A percentile compares a stretch with the other conserved stretches of the same genome.
Conservation (phyloP, 2,888 invertebrate species). For the Trichopria drosophilae region DNA sequence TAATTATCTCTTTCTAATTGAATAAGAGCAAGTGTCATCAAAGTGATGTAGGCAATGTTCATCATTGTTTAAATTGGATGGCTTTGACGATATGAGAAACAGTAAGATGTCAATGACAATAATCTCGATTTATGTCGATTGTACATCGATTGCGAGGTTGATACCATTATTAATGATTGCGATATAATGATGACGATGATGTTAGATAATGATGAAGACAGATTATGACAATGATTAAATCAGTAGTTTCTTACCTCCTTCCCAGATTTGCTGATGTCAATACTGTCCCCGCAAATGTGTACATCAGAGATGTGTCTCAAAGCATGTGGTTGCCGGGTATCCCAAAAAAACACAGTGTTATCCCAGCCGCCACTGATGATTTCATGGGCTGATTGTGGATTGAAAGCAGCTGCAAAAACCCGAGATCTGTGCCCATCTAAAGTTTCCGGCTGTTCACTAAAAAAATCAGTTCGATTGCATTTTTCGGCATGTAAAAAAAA, state of each 20-base stretch:
- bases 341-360: constrained; percentile 70
- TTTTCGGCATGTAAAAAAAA: constrained; percentile 5
- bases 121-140: no score
- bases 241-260: constrained; percentile 68
- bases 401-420: constrained; percentile 68
- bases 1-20: no score
- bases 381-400: constrained; percentile 68
- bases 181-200: no score
- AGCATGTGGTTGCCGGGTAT: constrained; percentile 67
- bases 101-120: no score
- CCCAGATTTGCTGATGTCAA: constrained; percentile 68
- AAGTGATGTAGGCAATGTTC: no score
- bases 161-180: no score
- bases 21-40: no score
- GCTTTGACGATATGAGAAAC: no score
- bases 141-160: no score
- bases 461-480: not conserved
- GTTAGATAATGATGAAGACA: no score
- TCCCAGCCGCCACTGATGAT: constrained; percentile 73
- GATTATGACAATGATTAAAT: no score
- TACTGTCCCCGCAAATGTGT: constrained; percentile 69
- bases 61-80: no score
- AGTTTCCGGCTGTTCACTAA: constrained; percentile 59
- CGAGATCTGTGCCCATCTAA: constrained; percentile 68
- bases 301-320: constrained; percentile 64